Conservation (phyloP, 2,113 vertebrate genomes). For the Dermatemys mawii region DNA sequence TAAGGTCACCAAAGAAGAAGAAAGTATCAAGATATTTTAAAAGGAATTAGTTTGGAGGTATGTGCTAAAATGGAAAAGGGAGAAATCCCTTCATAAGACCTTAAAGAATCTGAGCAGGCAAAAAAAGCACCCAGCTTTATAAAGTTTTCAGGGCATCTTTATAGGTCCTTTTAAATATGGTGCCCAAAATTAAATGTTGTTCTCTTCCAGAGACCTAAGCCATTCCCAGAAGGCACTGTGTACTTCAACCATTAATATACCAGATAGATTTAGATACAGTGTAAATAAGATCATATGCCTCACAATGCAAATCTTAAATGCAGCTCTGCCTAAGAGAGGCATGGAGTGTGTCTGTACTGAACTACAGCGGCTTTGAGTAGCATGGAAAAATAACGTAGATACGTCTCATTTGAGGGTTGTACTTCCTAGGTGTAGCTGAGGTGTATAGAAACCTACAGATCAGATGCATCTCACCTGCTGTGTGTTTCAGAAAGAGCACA, state of each 20-base stretch:
- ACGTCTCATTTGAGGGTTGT: not conserved
- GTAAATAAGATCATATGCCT: not conserved
- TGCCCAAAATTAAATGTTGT: not conserved
- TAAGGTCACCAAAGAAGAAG: not conserved
- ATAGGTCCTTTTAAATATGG: not conserved
- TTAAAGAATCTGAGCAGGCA: not conserved
- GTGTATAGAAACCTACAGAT: not conserved
- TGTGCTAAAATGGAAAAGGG: not conserved
- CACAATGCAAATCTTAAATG: not conserved
- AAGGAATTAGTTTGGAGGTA: not conserved
- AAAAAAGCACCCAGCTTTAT: not conserved
- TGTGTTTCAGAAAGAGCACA: not conserved
- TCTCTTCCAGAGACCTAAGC: not conserved
- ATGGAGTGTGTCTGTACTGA: not conserved
- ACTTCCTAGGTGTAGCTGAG: not conserved
- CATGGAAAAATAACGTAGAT: not conserved
- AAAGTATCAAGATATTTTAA: rapidly evolving
- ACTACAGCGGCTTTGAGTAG: not conserved
- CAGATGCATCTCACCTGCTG: not conserved
- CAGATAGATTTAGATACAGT: not conserved
- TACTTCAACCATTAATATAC: not conserved
- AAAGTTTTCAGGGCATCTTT: not conserved
- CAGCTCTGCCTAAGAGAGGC: not conserved
- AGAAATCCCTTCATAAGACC: not conserved
- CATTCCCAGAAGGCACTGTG: not conserved